Evolutionary conservation across 2,113 vertebrate species (phyloP), one percentile per base, ranked within the genome.

Genomic region (Polypterus bichir): DNA sequence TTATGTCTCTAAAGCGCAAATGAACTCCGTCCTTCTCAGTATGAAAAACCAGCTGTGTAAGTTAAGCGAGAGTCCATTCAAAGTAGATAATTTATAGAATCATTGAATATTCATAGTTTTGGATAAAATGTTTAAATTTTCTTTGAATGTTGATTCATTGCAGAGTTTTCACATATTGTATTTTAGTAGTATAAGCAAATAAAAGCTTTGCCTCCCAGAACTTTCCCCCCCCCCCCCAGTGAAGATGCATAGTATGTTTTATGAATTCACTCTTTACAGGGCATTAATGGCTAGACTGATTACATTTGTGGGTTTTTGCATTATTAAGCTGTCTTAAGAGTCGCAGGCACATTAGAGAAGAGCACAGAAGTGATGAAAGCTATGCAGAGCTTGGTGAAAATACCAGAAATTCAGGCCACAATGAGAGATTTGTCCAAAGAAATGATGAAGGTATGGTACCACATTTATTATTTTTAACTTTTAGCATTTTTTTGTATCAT

Each of bases 351-450:
- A 0, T 56, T 98, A 64, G 91, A 97, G 82, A 96, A 93, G 79
- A 99, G 96, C 82, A 93, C 96, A 59, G 96, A 97, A 64, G 96
- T 99, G 62, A 99, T 98, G 96, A 94, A 92, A 77, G 94, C 93
- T 71, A 98, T 99, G 94, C 93, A 99, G 70, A 97, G 63, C 62
- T 77, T 99, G 3, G 79, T 97, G 45, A 98, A 97, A 81, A 81
- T 98, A 77, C 94, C 95, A 11, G 96, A 99, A 83, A 91, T 99
- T 72, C 95, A 99, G 77, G 92, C 91, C 56, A 95, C 91, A 0
- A 99, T 99, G 96, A 88, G 89, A 65, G 96, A 99, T 0, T 76
- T 99, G 10, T 96, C 93, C 66, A 98, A 94, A 71, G 96, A 99
- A 79, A 99, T 99, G 96, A 94, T 90, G 89, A 99, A 97, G 92